Base-by-base conservation (phyloP, 2,888 invertebrate genomes). In the Rotaria macrura region DNA sequence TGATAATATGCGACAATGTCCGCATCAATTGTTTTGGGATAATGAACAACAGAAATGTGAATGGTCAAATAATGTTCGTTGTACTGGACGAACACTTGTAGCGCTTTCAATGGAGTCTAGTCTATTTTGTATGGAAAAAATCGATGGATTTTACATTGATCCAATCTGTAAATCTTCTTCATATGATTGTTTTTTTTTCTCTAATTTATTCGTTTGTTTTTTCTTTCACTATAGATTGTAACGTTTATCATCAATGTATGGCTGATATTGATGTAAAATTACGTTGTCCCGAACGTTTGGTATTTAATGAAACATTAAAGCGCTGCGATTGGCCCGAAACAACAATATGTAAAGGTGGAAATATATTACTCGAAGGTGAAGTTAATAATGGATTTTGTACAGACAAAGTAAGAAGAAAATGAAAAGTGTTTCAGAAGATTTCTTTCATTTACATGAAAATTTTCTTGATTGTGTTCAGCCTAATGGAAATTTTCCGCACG, bases 11-110 rank as follows among this genome's bases (percentile, higher is more conserved):
- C 54, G 85, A 40, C 86, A 85, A 57, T 86, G 86, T 86, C 85
- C 86, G 29, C 85, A 86, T 85, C 86, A 85, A 65, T 84, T 86
- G 49, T 85, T 86, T 34, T 86, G 85, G 85, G 85, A 86, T 72
- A 65, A 72, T 34, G 84, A 86, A 84, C 74, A 85, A 57, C 83
- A 85, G 83, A 54, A 84, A 83, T 86, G 86, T 54, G 86, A 86
- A 40, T 86, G 86, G 86, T 85, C 85, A 34, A 79, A 83, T 52
- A 86, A 86, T 85, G 86, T 86, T 74, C 83, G 84, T 43, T 86
- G 86, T 49, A 86, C 86, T n/a, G 86, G 86, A 43, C 52, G 86
- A n/a, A 86, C 86, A 74, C 79, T 86, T 47, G 57, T 86, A n/a
- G 84, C 86, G 0, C 29, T 86, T 4, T 84, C 84, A n/a, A 84